Percentiles rank a stretch among this genome's conserved stretches.
Conservation (phyloP, 2,113 vertebrate genomes). For the Antechinus flavipes region DNA sequence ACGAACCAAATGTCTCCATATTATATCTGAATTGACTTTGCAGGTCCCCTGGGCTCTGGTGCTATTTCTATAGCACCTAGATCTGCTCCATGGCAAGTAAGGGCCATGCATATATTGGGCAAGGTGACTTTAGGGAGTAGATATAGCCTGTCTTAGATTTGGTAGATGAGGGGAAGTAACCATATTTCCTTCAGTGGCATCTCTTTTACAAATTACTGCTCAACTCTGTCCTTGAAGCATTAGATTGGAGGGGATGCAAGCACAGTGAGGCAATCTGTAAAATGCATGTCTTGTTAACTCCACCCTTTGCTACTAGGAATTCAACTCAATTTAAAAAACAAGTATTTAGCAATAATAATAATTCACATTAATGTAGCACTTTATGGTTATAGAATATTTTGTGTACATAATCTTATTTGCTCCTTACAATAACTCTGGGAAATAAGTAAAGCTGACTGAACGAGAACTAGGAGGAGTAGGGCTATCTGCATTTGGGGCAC, state of each 20-base stretch:
- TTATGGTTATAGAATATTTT: background rate
- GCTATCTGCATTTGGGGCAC: background rate
- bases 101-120: background rate
- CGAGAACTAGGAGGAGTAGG: background rate
- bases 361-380: background rate
- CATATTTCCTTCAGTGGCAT: constrained; percentile 23
- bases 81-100: background rate
- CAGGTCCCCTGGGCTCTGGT: constrained; percentile 13
- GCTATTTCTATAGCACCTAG: background rate
- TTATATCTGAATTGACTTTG: background rate
- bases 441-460: background rate
- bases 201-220: constrained; percentile 31
- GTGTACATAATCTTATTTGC: background rate
- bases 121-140: constrained; percentile 11
- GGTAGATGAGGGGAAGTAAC: constrained; percentile 11
- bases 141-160: constrained; percentile 13
- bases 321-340: constrained; percentile 29
- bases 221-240: constrained; percentile 9
- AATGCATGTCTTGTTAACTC: constrained; percentile 43
- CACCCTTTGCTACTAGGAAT: background rate
- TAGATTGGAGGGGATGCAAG: constrained; percentile 27
- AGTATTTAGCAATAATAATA: background rate
- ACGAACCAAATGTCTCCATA: constrained; percentile 28
- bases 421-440: background rate
- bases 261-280: constrained; percentile 9